Evolutionary conservation across 1,140 invertebrate genomes (phyloP), one percentile per base, ranked within the genome.

Genomic region (Euwallacea similis): DNA sequence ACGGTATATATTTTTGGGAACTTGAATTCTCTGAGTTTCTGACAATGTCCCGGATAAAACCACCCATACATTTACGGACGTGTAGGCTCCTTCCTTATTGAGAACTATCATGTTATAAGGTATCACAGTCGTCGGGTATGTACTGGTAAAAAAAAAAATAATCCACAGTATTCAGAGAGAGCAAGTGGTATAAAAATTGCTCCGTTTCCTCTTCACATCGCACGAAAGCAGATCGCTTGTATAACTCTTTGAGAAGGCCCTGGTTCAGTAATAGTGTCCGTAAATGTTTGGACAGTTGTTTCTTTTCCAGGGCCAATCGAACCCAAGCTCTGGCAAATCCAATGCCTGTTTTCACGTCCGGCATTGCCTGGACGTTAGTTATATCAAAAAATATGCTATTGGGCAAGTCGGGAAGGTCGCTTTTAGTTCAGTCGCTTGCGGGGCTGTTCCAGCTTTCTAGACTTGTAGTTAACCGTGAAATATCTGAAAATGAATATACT

Each of bases 111-210:
- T 93, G 75, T 94, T 87, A 82, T 98, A 98, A 53, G 93, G 93
- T 78, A 98, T 86, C 81, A 95, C 93, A 73, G 94, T 98, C 77
- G 91, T 95, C 1, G 91, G 91, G 83, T 98, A 99, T 54, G 95
- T 97, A 81, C 98, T 98, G 7, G 98, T 99, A n/a, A 81, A 99
- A 99, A 79, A 96, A 99, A 82, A 92, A 93, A 83, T 98, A 99
- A 83, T 99, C 97, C 0, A 99, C 97, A 42, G 98, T 97, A 82
- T 99, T 99, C 42, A 99, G 84, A 0, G 97, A 98, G 10, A 99
- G 82, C 58, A 99, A 84, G 83, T 99, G 97, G 77, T 95, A 98
- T 0, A 99, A 83, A 84, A 99, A 99, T 82, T 99, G 98, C 82
- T 99, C 97, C 74, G 95, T 91, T 81, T 99, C 98, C 78, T 99